Percentiles rank a stretch among this genome's conserved stretches.
phyloP scores from a whole-genome alignment of 2,113 vertebrate species.

The Lycocorax pyrrhopterus region DNA sequence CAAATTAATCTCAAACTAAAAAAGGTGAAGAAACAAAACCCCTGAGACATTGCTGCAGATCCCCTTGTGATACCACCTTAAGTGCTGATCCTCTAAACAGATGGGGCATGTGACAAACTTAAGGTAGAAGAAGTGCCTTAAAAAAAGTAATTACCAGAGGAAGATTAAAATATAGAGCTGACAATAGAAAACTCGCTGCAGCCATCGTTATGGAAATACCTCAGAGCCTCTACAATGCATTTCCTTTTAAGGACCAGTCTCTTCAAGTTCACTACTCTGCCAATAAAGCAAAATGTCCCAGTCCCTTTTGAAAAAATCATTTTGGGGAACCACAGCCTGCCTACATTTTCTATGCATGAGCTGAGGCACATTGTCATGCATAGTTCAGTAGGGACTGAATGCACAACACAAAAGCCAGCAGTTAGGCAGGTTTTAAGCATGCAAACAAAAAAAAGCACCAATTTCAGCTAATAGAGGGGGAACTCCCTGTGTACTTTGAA shows the following conservation, averaged over 20 bases:
- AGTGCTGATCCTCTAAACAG: neutral
- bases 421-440: neutral
- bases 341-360: neutral
- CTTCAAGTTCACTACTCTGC: neutral
- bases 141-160: neutral
- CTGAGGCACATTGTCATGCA: neutral
- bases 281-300: neutral
- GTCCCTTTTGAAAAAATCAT: neutral
- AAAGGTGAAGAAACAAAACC: neutral
- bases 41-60: neutral
- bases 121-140: neutral
- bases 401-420: neutral
- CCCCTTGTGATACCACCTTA: neutral
- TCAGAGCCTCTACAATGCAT: neutral
- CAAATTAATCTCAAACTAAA: neutral
- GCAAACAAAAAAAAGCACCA: neutral
- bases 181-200: neutral
- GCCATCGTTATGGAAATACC: neutral
- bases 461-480: neutral
- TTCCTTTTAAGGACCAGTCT: slow-evolving; percentile 51
- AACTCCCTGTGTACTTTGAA: slow-evolving; percentile 11
- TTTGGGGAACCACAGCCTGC: neutral
- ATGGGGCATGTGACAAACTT: neutral
- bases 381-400: neutral
- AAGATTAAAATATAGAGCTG: neutral